These are phyloP conservation scores for Xanthorhoe designata DNA, from an alignment of 2,888 invertebrate genomes.

Conservation along the genomic window DNA sequence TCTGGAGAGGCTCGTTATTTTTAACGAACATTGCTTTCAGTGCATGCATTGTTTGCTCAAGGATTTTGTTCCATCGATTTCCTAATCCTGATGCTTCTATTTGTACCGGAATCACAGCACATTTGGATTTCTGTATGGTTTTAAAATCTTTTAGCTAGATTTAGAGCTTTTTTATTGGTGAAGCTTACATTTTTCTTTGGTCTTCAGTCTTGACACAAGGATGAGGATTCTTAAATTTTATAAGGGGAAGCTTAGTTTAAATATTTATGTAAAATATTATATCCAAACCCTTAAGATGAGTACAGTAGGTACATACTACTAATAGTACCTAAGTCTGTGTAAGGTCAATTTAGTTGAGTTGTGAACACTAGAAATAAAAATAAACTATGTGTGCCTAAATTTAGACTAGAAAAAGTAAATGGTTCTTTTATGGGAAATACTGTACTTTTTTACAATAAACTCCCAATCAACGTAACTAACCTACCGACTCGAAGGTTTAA, in stretches of 20 bases:
- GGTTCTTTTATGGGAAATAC: too few relatives aligned
- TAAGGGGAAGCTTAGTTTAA: background rate
- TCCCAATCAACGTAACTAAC: too few relatives aligned
- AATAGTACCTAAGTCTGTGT: background rate
- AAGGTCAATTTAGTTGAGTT: conserved; percentile 50
- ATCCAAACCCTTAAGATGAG: background rate
- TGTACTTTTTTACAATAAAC: too few relatives aligned
- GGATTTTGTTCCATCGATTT: conserved; percentile 55
- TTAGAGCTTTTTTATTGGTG: background rate
- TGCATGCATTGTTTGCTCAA: conserved; percentile 55
- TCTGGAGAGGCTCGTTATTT: conserved; percentile 62
- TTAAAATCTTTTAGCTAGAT: background rate
- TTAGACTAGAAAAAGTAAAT: too few relatives aligned
- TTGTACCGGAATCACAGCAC: conserved; percentile 10
- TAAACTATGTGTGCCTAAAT: too few relatives aligned
- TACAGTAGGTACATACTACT: background rate
- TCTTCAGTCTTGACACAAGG: background rate
- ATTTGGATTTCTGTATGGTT: background rate
- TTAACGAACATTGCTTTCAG: conserved; percentile 62
- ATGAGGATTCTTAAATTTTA: background rate
- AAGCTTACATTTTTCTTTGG: conserved; percentile 1
- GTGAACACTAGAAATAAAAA: too few relatives aligned
- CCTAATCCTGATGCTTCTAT: conserved; percentile 37
- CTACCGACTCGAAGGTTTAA: too few relatives aligned
- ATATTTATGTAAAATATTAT: too few relatives aligned